Evolutionary conservation across 2,797 vertebrate species (phyloP).

Genomic region (Rhincodon typus): DNA sequence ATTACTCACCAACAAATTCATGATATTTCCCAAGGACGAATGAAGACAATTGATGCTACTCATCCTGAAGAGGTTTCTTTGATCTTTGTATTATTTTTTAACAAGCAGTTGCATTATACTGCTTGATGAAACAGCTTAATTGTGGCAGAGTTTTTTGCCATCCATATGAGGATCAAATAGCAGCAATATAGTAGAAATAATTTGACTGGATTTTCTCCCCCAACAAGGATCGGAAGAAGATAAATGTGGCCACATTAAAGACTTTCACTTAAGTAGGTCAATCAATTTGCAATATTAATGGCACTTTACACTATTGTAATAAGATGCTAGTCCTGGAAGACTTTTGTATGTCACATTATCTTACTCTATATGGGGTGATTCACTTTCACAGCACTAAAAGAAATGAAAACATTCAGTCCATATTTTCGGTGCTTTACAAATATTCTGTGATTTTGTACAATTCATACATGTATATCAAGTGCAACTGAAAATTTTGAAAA

Average conservation of each 20-base stretch:
- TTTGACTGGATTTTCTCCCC: not conserved
- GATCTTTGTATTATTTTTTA: constrained; percentile 11
- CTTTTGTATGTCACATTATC: not conserved
- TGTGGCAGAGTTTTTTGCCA: not conserved
- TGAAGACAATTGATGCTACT: not conserved
- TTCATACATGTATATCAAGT: not conserved
- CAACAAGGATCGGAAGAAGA: not conserved
- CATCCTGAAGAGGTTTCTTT: constrained; percentile 15
- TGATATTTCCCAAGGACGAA: not conserved
- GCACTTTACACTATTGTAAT: not conserved
- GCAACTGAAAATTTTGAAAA: not conserved
- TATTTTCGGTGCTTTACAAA: not conserved
- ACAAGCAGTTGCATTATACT: not conserved
- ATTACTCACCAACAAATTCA: not conserved
- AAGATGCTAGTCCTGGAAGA: not conserved
- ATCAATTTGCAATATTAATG: not conserved
- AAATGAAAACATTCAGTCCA: not conserved
- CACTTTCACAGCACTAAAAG: not conserved
- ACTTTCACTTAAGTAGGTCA: constrained; percentile 1
- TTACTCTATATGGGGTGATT: not conserved
- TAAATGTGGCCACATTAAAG: constrained; percentile 25
- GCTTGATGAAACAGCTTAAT: not conserved
- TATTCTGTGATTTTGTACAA: not conserved
- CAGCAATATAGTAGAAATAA: not conserved
- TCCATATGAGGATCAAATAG: not conserved